phyloP scores from a whole-genome alignment of 2,797 vertebrate species.

The Chrosomus eos region DNA sequence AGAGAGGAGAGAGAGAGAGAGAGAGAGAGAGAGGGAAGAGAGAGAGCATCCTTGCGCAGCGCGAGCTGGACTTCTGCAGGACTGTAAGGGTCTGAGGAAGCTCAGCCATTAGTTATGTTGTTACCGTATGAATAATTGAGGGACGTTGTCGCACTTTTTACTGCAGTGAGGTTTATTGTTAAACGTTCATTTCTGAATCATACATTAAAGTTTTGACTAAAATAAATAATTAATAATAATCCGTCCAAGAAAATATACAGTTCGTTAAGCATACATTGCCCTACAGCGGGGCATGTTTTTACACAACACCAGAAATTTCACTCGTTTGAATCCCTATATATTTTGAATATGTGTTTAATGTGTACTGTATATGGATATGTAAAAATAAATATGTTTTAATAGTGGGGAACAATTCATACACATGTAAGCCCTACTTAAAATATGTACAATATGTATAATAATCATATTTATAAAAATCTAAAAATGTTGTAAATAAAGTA shows the following conservation, averaged over 20 bases:
- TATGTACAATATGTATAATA: not conserved
- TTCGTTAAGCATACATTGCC: no score
- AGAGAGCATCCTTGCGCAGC: slow-evolving; percentile 19
- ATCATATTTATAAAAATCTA: not conserved
- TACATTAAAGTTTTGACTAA: no score
- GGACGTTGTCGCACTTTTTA: not conserved
- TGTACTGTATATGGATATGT: no score
- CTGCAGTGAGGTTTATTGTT: not conserved
- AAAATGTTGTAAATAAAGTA: not conserved
- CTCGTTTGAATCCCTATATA: not conserved
- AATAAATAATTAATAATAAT: not conserved
- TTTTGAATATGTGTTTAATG: not conserved
- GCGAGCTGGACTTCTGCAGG: not conserved
- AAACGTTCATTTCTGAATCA: not conserved
- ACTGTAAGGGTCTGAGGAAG: not conserved
- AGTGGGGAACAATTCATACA: no score
- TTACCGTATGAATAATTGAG: not conserved
- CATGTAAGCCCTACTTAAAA: no score
- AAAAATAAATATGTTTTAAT: no score
- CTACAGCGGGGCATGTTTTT: not conserved
- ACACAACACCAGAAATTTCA: not conserved
- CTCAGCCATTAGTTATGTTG: not conserved
- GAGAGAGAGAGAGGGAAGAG: not conserved
- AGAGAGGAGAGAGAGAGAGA: not conserved
- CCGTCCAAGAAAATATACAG: not conserved